phyloP scores from a whole-genome alignment of 1,140 invertebrate genomes.

The Phenacoccus solenopsis region DNA sequence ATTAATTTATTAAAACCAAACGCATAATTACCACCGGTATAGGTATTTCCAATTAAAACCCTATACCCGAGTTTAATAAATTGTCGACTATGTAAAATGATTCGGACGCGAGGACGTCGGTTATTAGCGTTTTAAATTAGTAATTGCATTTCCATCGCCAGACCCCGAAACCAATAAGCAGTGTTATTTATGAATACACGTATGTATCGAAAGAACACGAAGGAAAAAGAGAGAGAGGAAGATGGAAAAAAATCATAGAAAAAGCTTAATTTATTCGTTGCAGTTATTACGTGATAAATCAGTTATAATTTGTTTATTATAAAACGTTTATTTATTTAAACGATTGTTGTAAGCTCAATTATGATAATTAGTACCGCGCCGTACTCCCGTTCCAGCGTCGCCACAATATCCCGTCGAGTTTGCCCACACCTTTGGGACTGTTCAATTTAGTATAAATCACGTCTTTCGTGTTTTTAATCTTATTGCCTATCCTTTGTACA shows the following conservation, averaged over 20 bases:
- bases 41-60: neutral
- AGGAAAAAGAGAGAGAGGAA: no score
- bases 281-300: slow-evolving; percentile 9
- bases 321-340: slow-evolving; percentile 17
- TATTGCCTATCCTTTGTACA: no score
- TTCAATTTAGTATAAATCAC: slow-evolving; percentile 11
- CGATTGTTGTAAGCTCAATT: slow-evolving; percentile 16
- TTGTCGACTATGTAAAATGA: neutral
- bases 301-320: slow-evolving; percentile 17
- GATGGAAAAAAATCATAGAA: no score
- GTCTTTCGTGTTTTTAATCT: neutral
- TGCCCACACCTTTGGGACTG: slow-evolving; percentile 5
- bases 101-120: neutral
- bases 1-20: neutral
- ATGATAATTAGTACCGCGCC: slow-evolving; percentile 2
- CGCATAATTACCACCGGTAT: neutral
- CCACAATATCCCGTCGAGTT: slow-evolving; percentile 7
- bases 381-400: neutral
- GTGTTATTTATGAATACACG: neutral
- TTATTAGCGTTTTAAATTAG: neutral
- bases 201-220: neutral
- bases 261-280: slow-evolving; percentile 7
- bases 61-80: neutral
- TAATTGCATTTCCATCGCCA: neutral
- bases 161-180: no score